Percentiles rank a stretch among this genome's conserved stretches.
phyloP scores from a whole-genome alignment of 2,888 invertebrate species.

The Troglohyphantes excavatus region DNA sequence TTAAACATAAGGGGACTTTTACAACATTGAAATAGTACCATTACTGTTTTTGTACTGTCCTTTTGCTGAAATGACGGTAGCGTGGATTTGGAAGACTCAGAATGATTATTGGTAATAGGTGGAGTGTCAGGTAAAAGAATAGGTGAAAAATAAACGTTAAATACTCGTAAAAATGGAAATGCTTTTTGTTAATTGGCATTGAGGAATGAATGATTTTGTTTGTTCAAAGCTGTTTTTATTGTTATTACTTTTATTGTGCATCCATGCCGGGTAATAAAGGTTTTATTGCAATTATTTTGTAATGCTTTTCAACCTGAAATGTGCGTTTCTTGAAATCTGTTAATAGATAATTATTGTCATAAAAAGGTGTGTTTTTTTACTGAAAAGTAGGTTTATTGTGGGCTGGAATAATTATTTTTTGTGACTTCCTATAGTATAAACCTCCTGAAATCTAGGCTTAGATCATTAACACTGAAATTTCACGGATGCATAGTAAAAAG shows the following conservation, averaged over 20 bases:
- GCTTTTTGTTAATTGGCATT: background rate
- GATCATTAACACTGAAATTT: too few species aligned
- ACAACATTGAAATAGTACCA: slow-evolving; percentile 12
- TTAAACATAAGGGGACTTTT: background rate
- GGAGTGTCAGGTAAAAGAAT: background rate
- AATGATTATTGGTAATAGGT: slow-evolving; percentile 12
- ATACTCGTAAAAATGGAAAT: slow-evolving; percentile 39
- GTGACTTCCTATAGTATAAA: too few species aligned
- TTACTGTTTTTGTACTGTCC: slow-evolving; percentile 19
- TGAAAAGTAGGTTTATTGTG: background rate
- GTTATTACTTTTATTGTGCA: background rate
- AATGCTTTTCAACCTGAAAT: background rate
- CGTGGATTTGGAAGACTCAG: background rate
- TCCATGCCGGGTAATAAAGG: background rate
- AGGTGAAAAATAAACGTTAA: slow-evolving; percentile 39
- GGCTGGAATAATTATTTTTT: background rate
- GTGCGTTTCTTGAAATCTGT: background rate
- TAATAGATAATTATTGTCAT: too few species aligned
- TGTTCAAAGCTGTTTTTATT: background rate
- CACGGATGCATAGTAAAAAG: too few species aligned
- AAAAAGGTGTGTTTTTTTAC: too few species aligned
- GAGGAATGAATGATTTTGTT: background rate
- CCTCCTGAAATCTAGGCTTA: too few species aligned
- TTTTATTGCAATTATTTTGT: background rate
- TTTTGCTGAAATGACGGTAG: background rate